phyloP scores from a whole-genome alignment of 2,113 vertebrate species.

The Lates calcarifer region DNA sequence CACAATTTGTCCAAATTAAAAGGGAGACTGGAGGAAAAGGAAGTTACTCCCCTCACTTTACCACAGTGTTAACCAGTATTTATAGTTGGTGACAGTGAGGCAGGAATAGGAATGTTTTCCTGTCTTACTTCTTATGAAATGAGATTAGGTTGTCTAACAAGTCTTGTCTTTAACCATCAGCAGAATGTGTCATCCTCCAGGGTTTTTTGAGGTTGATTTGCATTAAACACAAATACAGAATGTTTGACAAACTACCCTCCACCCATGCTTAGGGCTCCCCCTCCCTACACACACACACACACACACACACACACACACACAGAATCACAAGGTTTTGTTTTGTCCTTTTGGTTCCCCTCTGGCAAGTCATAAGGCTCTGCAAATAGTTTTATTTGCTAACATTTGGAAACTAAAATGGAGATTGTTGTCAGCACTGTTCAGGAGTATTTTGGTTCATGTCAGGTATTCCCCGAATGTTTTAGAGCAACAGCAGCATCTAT shows the following conservation, averaged over 20 bases:
- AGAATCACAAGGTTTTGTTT: conserved; percentile 28
- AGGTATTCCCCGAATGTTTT: not conserved
- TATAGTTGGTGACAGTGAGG: conserved; percentile 7
- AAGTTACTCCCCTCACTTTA: conserved; percentile 24
- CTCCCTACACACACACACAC: too few species aligned
- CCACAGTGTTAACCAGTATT: conserved; percentile 17
- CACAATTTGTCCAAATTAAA: conserved; percentile 34
- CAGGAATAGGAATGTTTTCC: not conserved
- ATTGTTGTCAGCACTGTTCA: not conserved
- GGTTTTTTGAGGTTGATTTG: conserved; percentile 17
- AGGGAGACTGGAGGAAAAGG: conserved; percentile 13
- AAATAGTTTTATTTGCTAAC: conserved; percentile 11
- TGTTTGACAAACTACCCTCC: conserved; percentile 18
- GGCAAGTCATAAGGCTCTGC: conserved; percentile 29
- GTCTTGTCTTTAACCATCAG: not conserved
- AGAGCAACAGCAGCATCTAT: conserved; percentile 1
- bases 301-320: too few species aligned
- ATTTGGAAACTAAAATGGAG: conserved; percentile 3
- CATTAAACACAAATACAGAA: conserved; percentile 1
- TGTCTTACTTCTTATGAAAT: not conserved
- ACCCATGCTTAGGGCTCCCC: not conserved
- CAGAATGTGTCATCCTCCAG: not conserved
- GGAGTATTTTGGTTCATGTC: not conserved
- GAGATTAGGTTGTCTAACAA: not conserved
- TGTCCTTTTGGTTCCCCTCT: not conserved